Evolutionary conservation across 2,888 invertebrate species (phyloP).

Genomic region (Mythimna impura): DNA sequence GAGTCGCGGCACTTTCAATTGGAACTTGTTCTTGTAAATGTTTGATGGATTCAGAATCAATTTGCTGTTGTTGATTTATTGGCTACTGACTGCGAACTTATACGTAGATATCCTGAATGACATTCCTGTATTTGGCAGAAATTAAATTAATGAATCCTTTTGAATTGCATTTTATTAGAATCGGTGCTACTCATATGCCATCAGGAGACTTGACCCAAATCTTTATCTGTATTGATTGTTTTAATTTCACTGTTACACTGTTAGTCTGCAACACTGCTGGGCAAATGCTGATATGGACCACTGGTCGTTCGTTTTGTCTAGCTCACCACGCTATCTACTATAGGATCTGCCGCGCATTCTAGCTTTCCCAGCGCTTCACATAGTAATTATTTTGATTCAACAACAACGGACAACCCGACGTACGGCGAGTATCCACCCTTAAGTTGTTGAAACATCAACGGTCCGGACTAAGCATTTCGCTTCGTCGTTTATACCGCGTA

Average conservation of each 20-base stretch:
- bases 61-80: constrained; percentile 10
- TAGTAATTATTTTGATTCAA: too few species aligned
- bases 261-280: neutral
- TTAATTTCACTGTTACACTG: neutral
- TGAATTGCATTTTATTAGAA: neutral
- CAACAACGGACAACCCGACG: too few species aligned
- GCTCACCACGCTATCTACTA: too few species aligned
- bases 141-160: neutral
- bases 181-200: neutral
- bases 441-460: too few species aligned
- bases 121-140: neutral
- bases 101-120: neutral
- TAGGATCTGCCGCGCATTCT: too few species aligned
- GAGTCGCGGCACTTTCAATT: constrained; percentile 19
- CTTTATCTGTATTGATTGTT: neutral
- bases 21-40: constrained; percentile 35
- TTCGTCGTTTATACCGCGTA: too few species aligned
- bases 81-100: neutral
- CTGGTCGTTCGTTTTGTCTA: too few species aligned
- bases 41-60: constrained; percentile 13
- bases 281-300: neutral
- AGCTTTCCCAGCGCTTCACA: too few species aligned
- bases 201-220: neutral
- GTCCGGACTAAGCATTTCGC: too few species aligned
- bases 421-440: too few species aligned